A percentile compares a stretch with the other conserved stretches of the same genome.
These are phyloP conservation scores for Cataglyphis hispanica DNA, from an alignment of 1,140 invertebrate genomes.

Conservation along the genomic window DNA sequence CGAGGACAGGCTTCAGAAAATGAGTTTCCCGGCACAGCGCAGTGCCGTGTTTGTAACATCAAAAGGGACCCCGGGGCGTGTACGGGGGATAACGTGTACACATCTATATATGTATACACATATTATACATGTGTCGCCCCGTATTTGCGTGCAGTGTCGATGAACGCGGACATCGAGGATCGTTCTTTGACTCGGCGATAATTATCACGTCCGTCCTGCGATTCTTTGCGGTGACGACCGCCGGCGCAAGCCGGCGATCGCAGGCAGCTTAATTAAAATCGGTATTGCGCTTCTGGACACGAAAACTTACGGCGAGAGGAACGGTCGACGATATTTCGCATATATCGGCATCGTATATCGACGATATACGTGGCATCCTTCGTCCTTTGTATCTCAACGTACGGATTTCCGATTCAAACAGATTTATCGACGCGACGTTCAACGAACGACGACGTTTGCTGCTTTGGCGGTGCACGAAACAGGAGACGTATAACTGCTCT, in stretches of 20 bases:
- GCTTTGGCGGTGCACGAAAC: conserved; percentile 40
- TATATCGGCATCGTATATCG: conserved; percentile 58
- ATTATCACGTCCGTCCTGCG: conserved; percentile 80
- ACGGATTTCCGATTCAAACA: conserved; percentile 49
- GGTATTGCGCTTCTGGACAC: conserved; percentile 64
- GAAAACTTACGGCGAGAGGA: conserved; percentile 38
- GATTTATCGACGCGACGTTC: conserved; percentile 49
- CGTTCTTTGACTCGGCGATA: conserved; percentile 79
- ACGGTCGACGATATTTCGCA: conserved; percentile 57
- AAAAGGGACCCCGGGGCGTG: conserved; percentile 65
- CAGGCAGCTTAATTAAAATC: conserved; percentile 70
- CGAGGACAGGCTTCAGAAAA: conserved; percentile 77
- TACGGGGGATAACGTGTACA: conserved; percentile 40
- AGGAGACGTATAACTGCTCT: neutral
- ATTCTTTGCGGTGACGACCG: conserved; percentile 77
- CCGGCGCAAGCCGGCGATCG: conserved; percentile 48
- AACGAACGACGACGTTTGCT: neutral
- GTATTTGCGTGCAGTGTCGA: conserved; percentile 62
- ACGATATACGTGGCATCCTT: conserved; percentile 65
- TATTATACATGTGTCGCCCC: conserved; percentile 60
- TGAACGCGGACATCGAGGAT: conserved; percentile 63
- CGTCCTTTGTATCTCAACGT: conserved; percentile 61
- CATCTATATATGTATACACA: conserved; percentile 14
- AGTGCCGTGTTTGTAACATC: conserved; percentile 69
- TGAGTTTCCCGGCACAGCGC: conserved; percentile 70